Evolutionary conservation across 2,113 vertebrate genomes (phyloP).

Genomic region (Poeciliopsis turrubarensis): DNA sequence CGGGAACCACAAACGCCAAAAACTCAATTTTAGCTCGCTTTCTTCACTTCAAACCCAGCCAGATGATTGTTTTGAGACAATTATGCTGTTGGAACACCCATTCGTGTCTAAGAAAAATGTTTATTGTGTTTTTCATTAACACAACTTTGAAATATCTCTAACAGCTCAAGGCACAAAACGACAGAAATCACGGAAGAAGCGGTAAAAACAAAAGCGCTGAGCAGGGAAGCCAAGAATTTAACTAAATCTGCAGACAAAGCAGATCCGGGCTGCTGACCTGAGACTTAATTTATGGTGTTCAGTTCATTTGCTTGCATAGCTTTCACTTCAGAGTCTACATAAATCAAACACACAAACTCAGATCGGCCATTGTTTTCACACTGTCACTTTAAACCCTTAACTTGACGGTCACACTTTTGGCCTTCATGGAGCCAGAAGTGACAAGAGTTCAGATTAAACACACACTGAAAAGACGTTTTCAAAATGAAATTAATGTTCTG

Average conservation of each 20-base stretch:
- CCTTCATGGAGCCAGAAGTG: neutral
- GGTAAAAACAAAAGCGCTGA: neutral
- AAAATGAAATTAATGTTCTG: too few relatives aligned
- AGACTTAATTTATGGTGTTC: neutral
- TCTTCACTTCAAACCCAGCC: neutral
- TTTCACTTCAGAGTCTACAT: neutral
- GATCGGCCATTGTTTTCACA: neutral
- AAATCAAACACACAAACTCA: neutral
- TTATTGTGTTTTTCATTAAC: neutral
- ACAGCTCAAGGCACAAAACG: neutral
- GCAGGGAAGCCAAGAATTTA: neutral
- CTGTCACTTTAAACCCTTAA: neutral
- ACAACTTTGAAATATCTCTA: too few relatives aligned
- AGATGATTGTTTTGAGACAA: neutral
- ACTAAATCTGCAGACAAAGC: neutral
- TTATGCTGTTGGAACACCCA: neutral
- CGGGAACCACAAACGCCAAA: too few relatives aligned
- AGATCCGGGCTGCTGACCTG: neutral
- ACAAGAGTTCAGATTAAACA: neutral
- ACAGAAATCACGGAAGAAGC: neutral
- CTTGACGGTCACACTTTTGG: neutral
- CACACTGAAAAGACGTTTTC: neutral
- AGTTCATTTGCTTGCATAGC: neutral
- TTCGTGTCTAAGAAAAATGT: neutral
- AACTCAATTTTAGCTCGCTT: neutral